Percentiles rank a stretch among this genome's conserved stretches.
Evolutionary conservation across 2,888 invertebrate species (phyloP).

Genomic region (Mythimna pallens): DNA sequence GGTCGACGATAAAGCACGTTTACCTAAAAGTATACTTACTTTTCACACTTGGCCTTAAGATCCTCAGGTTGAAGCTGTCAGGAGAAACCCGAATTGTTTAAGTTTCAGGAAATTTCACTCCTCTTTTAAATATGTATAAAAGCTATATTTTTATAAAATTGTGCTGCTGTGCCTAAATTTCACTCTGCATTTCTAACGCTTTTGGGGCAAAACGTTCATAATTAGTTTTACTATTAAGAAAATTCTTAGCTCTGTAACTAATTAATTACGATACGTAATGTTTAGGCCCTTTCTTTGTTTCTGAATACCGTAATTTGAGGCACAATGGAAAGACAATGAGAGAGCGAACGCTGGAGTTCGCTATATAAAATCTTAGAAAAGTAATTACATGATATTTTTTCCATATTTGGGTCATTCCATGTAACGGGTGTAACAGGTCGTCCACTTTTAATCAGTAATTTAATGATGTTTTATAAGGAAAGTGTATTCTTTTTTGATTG

Average conservation of each 20-base stretch:
- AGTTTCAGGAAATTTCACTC: not conserved
- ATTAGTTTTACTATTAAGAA: conserved; percentile 30
- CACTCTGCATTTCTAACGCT: conserved; percentile 30
- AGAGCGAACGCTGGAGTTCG: too few species aligned
- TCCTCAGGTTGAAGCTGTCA: not conserved
- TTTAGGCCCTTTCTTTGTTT: not conserved
- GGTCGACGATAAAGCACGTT: not conserved
- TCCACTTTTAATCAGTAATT: too few species aligned
- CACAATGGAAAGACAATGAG: too few species aligned
- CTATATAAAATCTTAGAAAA: too few species aligned
- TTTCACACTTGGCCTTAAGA: not conserved
- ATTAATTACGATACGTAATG: conserved; percentile 8
- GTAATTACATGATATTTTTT: too few species aligned
- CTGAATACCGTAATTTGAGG: too few species aligned
- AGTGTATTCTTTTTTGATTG: too few species aligned
- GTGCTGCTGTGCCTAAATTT: conserved; percentile 16
- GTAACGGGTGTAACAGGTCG: too few species aligned
- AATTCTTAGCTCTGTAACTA: conserved; percentile 12
- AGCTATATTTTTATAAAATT: not conserved
- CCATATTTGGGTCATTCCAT: too few species aligned
- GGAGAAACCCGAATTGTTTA: not conserved
- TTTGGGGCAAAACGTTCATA: conserved; percentile 21
- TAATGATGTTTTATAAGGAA: too few species aligned
- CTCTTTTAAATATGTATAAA: not conserved
- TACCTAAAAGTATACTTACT: not conserved